These are phyloP conservation scores for Holacanthus passer DNA, from an alignment of 2,113 vertebrate genomes.

Conservation along the genomic window DNA sequence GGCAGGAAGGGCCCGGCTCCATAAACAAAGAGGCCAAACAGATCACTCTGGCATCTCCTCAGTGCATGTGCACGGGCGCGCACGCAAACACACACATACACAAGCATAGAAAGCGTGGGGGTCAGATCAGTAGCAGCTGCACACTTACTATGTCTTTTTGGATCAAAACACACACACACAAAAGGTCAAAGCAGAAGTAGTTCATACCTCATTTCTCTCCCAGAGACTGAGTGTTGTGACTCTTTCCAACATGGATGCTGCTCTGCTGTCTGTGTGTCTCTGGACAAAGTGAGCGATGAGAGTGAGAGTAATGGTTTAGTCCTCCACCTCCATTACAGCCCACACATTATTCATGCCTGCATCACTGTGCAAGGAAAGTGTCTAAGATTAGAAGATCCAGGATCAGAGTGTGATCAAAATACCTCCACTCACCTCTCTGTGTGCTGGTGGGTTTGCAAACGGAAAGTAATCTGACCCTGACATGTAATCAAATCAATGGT, in stretches of 20 bases:
- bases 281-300: neutral
- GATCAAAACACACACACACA: slow-evolving; percentile 2
- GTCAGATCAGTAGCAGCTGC: slow-evolving; percentile 31
- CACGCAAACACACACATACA: slow-evolving; percentile 24
- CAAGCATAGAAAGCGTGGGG: neutral
- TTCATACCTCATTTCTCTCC: neutral
- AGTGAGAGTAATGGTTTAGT: neutral
- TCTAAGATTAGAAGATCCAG: slow-evolving; percentile 5
- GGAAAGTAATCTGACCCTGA: slow-evolving; percentile 53
- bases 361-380: neutral
- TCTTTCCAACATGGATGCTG: neutral
- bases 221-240: neutral
- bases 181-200: slow-evolving; percentile 6
- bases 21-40: slow-evolving; percentile 84
- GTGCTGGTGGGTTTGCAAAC: slow-evolving; percentile 5
- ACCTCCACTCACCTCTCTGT: neutral
- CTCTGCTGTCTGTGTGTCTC: neutral
- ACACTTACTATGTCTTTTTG: neutral
- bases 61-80: neutral
- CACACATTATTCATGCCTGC: neutral
- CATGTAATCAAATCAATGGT: slow-evolving; percentile 53
- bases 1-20: slow-evolving; percentile 71
- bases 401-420: neutral
- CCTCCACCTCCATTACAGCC: neutral
- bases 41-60: slow-evolving; percentile 73